Percentiles rank a stretch among this genome's conserved stretches.
These are phyloP conservation scores for Dusona sp. DNA, from an alignment of 2,888 invertebrate genomes.

Conservation along the genomic window DNA sequence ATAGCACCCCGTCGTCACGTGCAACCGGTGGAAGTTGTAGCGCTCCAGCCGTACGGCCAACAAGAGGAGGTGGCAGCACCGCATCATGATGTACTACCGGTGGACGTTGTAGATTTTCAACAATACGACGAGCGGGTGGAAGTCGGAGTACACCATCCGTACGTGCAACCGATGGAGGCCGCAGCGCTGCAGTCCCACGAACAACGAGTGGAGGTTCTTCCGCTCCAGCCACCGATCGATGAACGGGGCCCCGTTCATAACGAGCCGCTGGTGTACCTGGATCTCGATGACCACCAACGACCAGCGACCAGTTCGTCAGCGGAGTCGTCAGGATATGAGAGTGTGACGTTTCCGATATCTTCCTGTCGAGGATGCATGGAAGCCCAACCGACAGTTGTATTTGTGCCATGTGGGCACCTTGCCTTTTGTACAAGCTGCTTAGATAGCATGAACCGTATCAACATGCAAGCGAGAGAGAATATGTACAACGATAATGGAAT, in stretches of 20 bases:
- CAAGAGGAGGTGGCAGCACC: not conserved
- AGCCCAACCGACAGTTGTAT: not conserved
- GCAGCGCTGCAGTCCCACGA: not conserved
- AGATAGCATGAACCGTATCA: not conserved
- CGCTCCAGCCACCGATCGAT: not conserved
- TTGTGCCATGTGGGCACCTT: slow-evolving; percentile 1
- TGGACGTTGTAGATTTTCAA: not conserved
- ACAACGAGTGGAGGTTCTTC: not conserved
- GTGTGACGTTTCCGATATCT: not conserved
- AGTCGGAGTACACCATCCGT: too few relatives aligned
- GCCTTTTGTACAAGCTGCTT: not conserved
- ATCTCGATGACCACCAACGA: not conserved
- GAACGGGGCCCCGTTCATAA: not conserved
- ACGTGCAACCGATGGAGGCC: too few relatives aligned
- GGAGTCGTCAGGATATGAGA: not conserved
- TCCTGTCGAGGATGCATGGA: not conserved
- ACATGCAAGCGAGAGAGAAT: not conserved
- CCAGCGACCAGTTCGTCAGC: not conserved
- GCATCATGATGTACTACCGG: not conserved
- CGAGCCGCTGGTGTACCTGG: not conserved
- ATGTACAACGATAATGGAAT: not conserved
- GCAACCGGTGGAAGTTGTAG: not conserved
- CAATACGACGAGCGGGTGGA: too few relatives aligned
- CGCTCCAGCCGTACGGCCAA: not conserved
- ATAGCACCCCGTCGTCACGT: not conserved